A percentile compares a stretch with the other conserved stretches of the same genome.
phyloP scores from a whole-genome alignment of 2,113 vertebrate genomes.

The Cricetomys ansorgei region DNA sequence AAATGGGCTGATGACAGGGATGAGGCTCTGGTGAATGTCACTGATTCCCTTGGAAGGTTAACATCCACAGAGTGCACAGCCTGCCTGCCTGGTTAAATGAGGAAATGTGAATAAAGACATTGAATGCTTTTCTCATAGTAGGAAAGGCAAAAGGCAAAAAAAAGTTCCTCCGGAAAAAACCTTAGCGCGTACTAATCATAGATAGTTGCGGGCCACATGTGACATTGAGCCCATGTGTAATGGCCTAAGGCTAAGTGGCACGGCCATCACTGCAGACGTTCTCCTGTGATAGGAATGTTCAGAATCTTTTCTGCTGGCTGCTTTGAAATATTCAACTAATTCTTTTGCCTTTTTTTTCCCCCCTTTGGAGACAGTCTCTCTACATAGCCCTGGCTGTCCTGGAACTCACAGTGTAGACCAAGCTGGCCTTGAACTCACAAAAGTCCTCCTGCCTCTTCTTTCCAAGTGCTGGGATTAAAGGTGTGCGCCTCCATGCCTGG shows the following conservation, averaged over 20 bases:
- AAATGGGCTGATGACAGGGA: neutral
- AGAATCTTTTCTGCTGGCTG: neutral
- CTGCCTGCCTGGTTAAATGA: constrained; percentile 9
- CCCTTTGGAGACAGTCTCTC: neutral
- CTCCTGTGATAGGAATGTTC: neutral
- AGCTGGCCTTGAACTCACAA: no score
- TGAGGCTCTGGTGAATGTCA: neutral
- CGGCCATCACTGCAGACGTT: neutral
- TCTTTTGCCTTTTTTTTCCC: neutral
- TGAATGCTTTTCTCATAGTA: constrained; percentile 20
- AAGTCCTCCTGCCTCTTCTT: neutral
- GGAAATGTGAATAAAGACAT: neutral
- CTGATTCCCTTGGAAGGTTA: neutral
- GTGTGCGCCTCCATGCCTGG: neutral
- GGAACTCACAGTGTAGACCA: neutral
- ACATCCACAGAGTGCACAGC: neutral
- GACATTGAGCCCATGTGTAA: neutral
- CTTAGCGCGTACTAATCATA: neutral
- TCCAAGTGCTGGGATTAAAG: neutral
- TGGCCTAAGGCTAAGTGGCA: neutral
- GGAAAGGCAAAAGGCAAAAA: neutral
- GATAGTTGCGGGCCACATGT: neutral
- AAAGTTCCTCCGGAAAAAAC: neutral
- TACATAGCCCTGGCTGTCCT: neutral
- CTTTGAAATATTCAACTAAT: neutral